Percentiles rank a stretch among this genome's conserved stretches.
phyloP scores from a whole-genome alignment of 2,888 invertebrate species.

The Hoplodrina ambigua region DNA sequence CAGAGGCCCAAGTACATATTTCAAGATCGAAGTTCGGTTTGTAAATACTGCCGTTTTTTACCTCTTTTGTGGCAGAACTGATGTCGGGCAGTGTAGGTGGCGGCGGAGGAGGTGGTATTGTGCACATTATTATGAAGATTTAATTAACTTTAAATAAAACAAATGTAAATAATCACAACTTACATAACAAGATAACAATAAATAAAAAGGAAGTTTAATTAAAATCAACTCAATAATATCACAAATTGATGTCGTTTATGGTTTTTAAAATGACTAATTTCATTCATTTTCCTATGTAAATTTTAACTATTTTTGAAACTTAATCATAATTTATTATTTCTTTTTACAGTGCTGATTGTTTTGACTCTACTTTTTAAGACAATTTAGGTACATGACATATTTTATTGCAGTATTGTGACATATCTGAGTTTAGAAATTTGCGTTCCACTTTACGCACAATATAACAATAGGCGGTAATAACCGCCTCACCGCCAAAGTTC shows the following conservation, averaged over 20 bases:
- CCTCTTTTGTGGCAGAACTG: slow-evolving; percentile 48
- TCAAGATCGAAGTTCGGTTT: slow-evolving; percentile 64
- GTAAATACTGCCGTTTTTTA: slow-evolving; percentile 49
- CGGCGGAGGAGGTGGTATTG: slow-evolving; percentile 80
- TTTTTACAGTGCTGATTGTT: slow-evolving; percentile 3
- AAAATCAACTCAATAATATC: slow-evolving; percentile 12
- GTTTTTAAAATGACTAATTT: neutral
- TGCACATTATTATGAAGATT: slow-evolving; percentile 74
- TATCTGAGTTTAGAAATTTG: neutral
- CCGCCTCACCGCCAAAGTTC: no score
- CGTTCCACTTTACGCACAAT: neutral
- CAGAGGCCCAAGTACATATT: slow-evolving; percentile 90
- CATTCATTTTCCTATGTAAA: slow-evolving; percentile 21
- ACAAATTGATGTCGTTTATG: slow-evolving; percentile 5
- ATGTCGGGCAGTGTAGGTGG: slow-evolving; percentile 60
- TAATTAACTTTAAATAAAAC: slow-evolving; percentile 6
- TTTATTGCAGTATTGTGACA: no score
- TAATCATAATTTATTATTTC: neutral
- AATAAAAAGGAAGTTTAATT: slow-evolving; percentile 19
- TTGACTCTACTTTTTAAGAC: slow-evolving; percentile 2
- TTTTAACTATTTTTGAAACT: neutral
- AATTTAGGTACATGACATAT: neutral
- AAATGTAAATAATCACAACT: slow-evolving; percentile 22
- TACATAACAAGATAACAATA: slow-evolving; percentile 56
- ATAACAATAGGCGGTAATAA: neutral